A percentile compares a stretch with the other conserved stretches of the same genome.
Conservation (phyloP, 2,113 vertebrate species). For the Phylloscopus trochilus region DNA sequence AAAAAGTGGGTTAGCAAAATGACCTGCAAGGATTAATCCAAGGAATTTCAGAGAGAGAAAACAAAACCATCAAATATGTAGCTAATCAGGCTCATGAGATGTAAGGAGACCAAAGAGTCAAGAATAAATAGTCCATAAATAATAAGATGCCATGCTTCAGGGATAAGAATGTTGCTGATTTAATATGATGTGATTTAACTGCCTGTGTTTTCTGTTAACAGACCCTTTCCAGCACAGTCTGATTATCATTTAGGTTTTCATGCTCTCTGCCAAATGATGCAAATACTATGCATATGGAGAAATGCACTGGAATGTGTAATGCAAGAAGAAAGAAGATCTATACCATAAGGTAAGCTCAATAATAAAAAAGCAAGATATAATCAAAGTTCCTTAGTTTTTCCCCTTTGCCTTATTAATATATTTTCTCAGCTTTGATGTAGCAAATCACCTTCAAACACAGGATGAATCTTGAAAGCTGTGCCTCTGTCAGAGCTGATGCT, state of each 20-base stretch:
- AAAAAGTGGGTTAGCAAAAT: background rate
- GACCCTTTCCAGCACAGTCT: background rate
- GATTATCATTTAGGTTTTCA: slow-evolving; percentile 2
- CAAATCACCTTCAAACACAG: background rate
- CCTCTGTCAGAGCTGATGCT: background rate
- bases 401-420: background rate
- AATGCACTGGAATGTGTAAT: background rate
- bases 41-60: background rate
- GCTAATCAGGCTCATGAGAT: background rate
- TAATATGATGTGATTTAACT: slow-evolving; percentile 10
- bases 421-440: slow-evolving; percentile 13
- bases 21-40: background rate
- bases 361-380: background rate
- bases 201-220: background rate
- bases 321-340: background rate
- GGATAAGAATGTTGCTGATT: slow-evolving; percentile 1
- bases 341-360: background rate
- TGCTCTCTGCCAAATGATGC: slow-evolving; percentile 21
- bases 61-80: background rate
- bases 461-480: background rate
- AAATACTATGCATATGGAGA: background rate
- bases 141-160: background rate
- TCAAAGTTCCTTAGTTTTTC: background rate
- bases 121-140: slow-evolving; percentile 22
- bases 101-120: background rate